phyloP scores from a whole-genome alignment of 2,113 vertebrate genomes.

The Ia io region DNA sequence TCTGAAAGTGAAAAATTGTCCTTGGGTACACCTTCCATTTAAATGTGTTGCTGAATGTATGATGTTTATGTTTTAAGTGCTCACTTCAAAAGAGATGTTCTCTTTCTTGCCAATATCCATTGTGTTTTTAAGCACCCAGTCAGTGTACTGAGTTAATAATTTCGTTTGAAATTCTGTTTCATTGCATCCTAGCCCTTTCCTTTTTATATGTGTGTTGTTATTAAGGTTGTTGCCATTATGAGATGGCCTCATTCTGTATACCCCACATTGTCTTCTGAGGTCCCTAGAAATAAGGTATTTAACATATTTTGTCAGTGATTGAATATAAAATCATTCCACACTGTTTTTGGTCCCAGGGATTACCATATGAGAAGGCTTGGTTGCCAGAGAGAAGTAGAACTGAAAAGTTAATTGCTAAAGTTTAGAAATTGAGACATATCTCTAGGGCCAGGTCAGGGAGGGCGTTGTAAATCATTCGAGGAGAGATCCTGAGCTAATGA shows the following conservation, averaged over 20 bases:
- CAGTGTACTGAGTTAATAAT: not conserved
- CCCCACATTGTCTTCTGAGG: not conserved
- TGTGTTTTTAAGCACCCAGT: not conserved
- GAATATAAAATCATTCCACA: not conserved
- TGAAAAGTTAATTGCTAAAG: constrained; percentile 26
- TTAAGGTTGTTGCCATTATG: not conserved
- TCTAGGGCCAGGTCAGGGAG: not conserved
- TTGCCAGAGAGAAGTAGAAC: not conserved
- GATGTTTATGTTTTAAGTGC: not conserved
- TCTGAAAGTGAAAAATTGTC: not conserved
- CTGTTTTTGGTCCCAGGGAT: not conserved
- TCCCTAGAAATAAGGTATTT: not conserved
- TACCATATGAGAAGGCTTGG: not conserved
- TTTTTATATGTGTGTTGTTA: constrained; percentile 2
- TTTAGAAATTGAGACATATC: not conserved
- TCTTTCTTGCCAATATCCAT: not conserved
- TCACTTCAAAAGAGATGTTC: not conserved
- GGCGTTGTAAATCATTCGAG: not conserved
- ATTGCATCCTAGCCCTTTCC: not conserved
- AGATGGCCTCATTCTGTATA: not conserved
- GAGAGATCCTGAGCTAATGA: not conserved
- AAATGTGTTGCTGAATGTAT: not conserved
- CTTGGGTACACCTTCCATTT: not conserved
- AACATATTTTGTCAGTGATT: not conserved
- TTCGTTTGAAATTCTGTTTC: not conserved